Evolutionary conservation across 2,888 invertebrate genomes (phyloP).

Genomic region (Pseudeuparius sepicola): DNA sequence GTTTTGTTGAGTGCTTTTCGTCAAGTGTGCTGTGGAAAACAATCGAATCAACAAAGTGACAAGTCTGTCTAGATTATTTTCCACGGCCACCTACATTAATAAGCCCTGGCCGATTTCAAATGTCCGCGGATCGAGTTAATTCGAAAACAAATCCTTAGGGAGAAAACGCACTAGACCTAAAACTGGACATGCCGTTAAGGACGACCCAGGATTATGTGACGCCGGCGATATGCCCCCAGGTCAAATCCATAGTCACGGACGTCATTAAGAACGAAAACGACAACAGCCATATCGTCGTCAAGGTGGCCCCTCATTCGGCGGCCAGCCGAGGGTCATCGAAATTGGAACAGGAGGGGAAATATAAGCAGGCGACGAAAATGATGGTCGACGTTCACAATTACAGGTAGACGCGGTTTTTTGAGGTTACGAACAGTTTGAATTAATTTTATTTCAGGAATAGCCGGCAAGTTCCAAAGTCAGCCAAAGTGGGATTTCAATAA

Average conservation of each 20-base stretch:
- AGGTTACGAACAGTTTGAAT: too few relatives aligned
- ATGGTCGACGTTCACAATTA: slow-evolving; percentile 37
- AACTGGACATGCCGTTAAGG: slow-evolving; percentile 64
- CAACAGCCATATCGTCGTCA: slow-evolving; percentile 34
- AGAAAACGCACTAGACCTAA: slow-evolving; percentile 66
- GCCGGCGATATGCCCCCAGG: slow-evolving; percentile 60
- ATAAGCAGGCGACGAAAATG: slow-evolving; percentile 36
- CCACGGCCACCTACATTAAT: too few relatives aligned
- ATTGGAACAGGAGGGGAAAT: slow-evolving; percentile 38
- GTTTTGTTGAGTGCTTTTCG: too few relatives aligned
- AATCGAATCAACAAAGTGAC: too few relatives aligned
- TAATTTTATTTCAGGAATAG: slow-evolving; percentile 5
- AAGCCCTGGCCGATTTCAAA: not conserved
- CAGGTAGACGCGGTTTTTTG: too few relatives aligned
- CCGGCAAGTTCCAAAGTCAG: slow-evolving; percentile 4
- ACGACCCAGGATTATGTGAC: slow-evolving; percentile 68
- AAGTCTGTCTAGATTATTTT: too few relatives aligned
- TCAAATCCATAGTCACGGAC: slow-evolving; percentile 55
- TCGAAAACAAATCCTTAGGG: slow-evolving; percentile 27
- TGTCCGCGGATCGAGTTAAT: not conserved
- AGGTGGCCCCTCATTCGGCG: slow-evolving; percentile 35
- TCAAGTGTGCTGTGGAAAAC: too few relatives aligned
- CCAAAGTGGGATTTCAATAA: too few relatives aligned
- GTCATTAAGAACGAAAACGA: slow-evolving; percentile 43
- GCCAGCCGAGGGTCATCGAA: slow-evolving; percentile 33